Evolutionary conservation across 2,888 invertebrate genomes (phyloP), one percentile per base, ranked within the genome.

Genomic region (Octonoba sinensis): DNA sequence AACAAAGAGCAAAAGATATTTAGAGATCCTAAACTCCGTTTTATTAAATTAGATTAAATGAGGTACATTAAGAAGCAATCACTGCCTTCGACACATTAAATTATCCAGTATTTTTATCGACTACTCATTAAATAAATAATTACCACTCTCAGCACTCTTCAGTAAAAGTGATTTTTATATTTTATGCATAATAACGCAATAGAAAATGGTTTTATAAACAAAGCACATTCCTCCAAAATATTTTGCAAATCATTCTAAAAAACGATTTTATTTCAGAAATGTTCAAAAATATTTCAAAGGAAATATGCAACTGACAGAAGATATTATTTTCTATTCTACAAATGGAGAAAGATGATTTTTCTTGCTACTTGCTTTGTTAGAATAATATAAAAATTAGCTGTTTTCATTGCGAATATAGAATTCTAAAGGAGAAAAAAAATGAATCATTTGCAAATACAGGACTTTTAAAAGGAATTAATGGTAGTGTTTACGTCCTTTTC

Each of bases 91-190:
- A 49, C 44, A 36, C 20, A 56, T 49, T 54, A 46, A 74, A 66
- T 74, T 57, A 66, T 74, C 54, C 16, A 20, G 18, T 66, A 15
- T 59, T 22, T 20, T 65, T 57, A 74, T 74, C 59, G 11, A 24
- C 18, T 57, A 77, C 54, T 70, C 76, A 70, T 77, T 77, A 77
- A 77, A 62, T 62, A 77, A 69, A 70, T 70, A 76, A 69, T 69
- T 62, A 64, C 62, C 60, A 60, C 22, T 44, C 11, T 64, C 62
- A 36, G 51, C 64, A 64, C 56, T 77, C 62, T 77, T 77, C 64
- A 77, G 69, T 77, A 70, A 70, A 77, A 70, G 22, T 18, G 62
- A 62, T 62, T 36, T 36, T 36, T 1, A 1, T 56, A 67, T 54
- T 66, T 66, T 24, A 22, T 59, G 51, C 46, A 54, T n/a, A 66